Evolutionary conservation across 2,797 vertebrate species (phyloP), one percentile per base, ranked within the genome.

Genomic region (Scolopax bukidnonensis): DNA sequence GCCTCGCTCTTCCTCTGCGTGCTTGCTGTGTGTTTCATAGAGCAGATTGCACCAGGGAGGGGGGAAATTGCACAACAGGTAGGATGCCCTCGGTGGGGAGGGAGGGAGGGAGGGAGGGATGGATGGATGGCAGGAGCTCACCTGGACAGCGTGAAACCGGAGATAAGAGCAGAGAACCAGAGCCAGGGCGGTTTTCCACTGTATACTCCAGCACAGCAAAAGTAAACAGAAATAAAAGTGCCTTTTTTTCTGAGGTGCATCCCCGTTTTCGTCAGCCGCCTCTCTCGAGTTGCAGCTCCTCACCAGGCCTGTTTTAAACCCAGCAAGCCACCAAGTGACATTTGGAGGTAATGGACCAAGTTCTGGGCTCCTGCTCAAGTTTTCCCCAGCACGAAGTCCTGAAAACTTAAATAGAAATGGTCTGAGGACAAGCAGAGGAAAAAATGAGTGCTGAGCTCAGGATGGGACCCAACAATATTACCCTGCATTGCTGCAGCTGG

Each of bases 161-260:
- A 83, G 54, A 68, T 56, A 59, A 76, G 53, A 80, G 69, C 6
- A 3, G 70, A 83, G 65, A 63, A 86, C 23, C 1, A 0, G 33
- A 76, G 75, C 81, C 60, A 33, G 88, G 32, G 1, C 2, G 0
- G 74, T 79, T 90, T 90, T 82, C 77, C 94, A 64, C 83, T 91
- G 53, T 81, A 63, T 65, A 27, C 91, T 88, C 79, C 89, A 45
- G 84, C 38, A 20, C 3, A 1, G 90, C 92, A 86, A 73, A 88
- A 84, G 91, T 57, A 91, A 94, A 93, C 77, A 84, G 85, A 93
- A 94, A 90, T 93, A 95, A 94, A 94, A 94, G 93, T 75, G 96
- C 89, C 93, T 96, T 95, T 94, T 68, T 45, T 20, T 21, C 89
- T 0, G 3, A 92, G 93, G 91, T 69, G 80, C 91, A 71, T 76